Conservation (phyloP, 2,888 invertebrate species). For the Caenorhabditis drosophilae region DNA sequence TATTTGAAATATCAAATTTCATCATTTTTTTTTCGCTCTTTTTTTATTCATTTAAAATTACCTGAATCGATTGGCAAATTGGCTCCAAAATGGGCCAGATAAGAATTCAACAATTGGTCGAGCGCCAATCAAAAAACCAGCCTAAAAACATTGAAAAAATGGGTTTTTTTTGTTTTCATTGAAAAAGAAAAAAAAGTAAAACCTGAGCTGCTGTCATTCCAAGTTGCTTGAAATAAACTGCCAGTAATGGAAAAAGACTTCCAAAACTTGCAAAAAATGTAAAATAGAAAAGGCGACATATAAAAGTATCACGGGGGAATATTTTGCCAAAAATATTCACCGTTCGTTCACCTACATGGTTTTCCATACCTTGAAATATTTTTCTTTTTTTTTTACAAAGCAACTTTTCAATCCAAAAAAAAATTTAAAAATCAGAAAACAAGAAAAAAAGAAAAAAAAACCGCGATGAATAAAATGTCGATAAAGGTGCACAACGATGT, state of each 20-base stretch:
- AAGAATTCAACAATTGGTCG: conserved; percentile 96
- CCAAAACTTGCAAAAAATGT: conserved; percentile 99
- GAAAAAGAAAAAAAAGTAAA: too few species aligned
- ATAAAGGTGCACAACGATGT: neutral
- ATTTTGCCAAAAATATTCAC: conserved; percentile 59
- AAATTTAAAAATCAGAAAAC: neutral
- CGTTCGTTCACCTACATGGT: conserved; percentile 57
- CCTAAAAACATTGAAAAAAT: too few species aligned
- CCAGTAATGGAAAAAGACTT: conserved; percentile 94
- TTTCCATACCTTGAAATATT: conserved; percentile 50
- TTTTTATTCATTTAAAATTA: too few species aligned
- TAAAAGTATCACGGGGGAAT: conserved; percentile 86
- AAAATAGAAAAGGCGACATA: conserved; percentile 97
- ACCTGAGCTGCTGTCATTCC: conserved; percentile 88
- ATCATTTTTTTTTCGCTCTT: conserved; percentile 10
- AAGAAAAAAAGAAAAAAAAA: neutral
- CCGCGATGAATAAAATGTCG: neutral
- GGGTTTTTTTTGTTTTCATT: too few species aligned
- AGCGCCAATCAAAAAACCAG: conserved; percentile 79
- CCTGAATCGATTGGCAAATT: conserved; percentile 82
- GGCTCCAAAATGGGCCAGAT: conserved; percentile 97
- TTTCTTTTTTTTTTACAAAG: too few species aligned
- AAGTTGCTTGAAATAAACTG: conserved; percentile 90
- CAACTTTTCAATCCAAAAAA: too few species aligned
- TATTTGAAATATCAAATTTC: neutral